These are phyloP conservation scores for Okamejei kenojei DNA, from an alignment of 2,797 vertebrate species.

Conservation along the genomic window DNA sequence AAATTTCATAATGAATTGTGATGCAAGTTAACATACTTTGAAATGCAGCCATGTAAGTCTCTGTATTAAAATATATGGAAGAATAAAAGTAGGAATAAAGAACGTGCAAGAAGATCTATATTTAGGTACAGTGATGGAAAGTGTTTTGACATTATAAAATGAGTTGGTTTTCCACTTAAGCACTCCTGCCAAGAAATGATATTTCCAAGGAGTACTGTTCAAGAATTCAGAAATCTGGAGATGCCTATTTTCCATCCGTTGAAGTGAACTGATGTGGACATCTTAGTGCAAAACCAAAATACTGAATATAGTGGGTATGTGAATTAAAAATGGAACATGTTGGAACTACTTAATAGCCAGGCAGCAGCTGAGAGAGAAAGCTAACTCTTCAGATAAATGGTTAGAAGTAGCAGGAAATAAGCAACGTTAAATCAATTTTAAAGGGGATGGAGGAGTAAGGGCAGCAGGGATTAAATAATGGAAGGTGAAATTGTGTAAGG, in stretches of 20 bases:
- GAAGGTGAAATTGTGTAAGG: too few relatives aligned
- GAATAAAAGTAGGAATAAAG: conserved; percentile 4
- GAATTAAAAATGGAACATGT: too few relatives aligned
- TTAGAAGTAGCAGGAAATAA: too few relatives aligned
- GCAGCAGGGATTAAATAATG: too few relatives aligned
- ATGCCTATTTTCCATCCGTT: not conserved
- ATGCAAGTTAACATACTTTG: not conserved
- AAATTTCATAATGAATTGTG: conserved; percentile 10
- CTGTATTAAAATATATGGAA: not conserved
- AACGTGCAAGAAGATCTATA: not conserved
- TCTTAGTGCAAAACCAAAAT: too few relatives aligned
- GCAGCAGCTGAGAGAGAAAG: too few relatives aligned
- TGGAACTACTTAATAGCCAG: too few relatives aligned
- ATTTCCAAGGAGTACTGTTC: not conserved
- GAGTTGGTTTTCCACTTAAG: not conserved
- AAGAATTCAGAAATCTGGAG: not conserved
- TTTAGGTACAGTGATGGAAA: not conserved
- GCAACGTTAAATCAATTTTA: too few relatives aligned
- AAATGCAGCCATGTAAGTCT: not conserved
- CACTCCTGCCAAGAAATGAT: too few relatives aligned
- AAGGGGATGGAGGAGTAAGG: too few relatives aligned
- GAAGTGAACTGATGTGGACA: not conserved
- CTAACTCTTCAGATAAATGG: too few relatives aligned
- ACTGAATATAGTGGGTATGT: too few relatives aligned
- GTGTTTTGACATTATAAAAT: not conserved